Evolutionary conservation across 2,113 vertebrate species (phyloP), one percentile per base, ranked within the genome.

Genomic region (Pseudorectes ferrugineus): DNA sequence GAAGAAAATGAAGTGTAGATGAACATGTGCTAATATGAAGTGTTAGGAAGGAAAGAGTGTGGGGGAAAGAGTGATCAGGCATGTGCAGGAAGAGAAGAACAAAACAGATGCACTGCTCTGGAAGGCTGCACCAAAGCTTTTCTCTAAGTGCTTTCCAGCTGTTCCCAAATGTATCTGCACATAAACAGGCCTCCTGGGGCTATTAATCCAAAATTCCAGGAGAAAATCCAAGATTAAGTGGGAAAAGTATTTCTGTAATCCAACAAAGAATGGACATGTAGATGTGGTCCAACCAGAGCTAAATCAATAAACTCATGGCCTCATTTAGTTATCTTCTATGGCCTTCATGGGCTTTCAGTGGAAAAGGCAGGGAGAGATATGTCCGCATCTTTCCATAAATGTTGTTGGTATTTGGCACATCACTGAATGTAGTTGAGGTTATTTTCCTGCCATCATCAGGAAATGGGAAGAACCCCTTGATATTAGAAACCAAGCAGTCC

Each of bases 201-300:
- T 78, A 61, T 82, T 81, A 92, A 91, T 92, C 49, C 70, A 82
- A 89, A 92, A 85, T 89, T 92, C 73, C 74, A 93, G 77, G 84
- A 91, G 70, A 81, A 95, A 96, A 94, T 82, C 77, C 91, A 92
- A 92, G 87, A 92, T 82, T 81, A 95, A 91, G 8, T 82, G 77
- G 61, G 77, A 85, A 82, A 79, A 51, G 48, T 89, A 87, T 94
- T 94, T 89, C 66, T 95, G 45, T 89, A 92, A 95, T 95, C 57
- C 84, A 89, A 0, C 54, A 68, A 90, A 88, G 66, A 87, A 82
- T 68, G 73, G 93, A 72, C 25, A 35, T 1, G 2, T 77, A 49
- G 19, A 20, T 75, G 25, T 74, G 40, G 65, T 84, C 65, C 28
- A 52, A 26, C 24, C 45, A 85, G 65, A 89, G 33, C 28, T 72